phyloP scores from a whole-genome alignment of 2,888 invertebrate species.

The Tiliacea aurago region DNA sequence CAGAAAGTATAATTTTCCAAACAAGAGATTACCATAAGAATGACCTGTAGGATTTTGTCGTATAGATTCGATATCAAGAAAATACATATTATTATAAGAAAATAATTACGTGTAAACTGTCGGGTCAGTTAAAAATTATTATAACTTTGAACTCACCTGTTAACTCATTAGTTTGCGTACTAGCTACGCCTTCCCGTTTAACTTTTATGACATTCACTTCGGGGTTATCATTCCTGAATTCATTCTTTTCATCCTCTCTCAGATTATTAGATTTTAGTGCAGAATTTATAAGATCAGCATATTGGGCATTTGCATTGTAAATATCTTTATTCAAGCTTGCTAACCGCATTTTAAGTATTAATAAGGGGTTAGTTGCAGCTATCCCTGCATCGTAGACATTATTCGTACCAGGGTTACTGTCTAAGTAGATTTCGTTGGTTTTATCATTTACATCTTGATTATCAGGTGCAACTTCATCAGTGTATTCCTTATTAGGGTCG shows the following conservation, averaged over 20 bases:
- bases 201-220: constrained; percentile 72
- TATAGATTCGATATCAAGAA: neutral
- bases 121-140: neutral
- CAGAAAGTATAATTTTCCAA: neutral
- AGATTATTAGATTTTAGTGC: constrained; percentile 66
- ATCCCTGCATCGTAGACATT: constrained; percentile 73
- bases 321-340: constrained; percentile 76
- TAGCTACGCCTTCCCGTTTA: constrained; percentile 74
- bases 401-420: constrained; percentile 69
- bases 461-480: constrained; percentile 64
- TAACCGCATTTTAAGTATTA: constrained; percentile 83
- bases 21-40: neutral
- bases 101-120: neutral
- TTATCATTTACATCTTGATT: constrained; percentile 62
- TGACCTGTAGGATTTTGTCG: neutral
- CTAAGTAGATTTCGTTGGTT: constrained; percentile 74
- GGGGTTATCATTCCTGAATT: constrained; percentile 71
- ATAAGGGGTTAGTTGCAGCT: constrained; percentile 78
- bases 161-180: constrained; percentile 65
- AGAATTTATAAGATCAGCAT: constrained; percentile 61
- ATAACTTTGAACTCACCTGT: constrained; percentile 65
- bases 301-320: constrained; percentile 67
- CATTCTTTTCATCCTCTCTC: constrained; percentile 65
- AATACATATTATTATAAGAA: neutral
- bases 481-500: constrained; percentile 68